Evolutionary conservation across 2,888 invertebrate genomes (phyloP).

Genomic region (Catocala sponsa): DNA sequence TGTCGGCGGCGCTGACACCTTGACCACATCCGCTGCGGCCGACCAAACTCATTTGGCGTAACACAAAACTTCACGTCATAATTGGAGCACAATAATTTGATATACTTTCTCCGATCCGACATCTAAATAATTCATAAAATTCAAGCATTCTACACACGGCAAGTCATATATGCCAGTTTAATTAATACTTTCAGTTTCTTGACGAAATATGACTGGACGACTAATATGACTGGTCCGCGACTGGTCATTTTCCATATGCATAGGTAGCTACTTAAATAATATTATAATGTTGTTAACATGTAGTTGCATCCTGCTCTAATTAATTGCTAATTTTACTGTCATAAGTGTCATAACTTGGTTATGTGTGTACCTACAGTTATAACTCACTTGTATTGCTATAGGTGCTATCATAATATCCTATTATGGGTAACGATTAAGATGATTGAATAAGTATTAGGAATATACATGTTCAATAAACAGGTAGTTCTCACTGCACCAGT

Average conservation of each 20-base stretch:
- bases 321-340: too few species aligned
- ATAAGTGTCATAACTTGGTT: too few species aligned
- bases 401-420: too few species aligned
- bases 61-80: conserved; percentile 73
- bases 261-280: too few species aligned
- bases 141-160: conserved; percentile 59
- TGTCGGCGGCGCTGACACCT: conserved; percentile 25
- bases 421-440: too few species aligned
- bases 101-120: conserved; percentile 76
- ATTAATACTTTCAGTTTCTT: conserved; percentile 78
- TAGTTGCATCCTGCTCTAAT: too few species aligned
- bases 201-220: conserved; percentile 55
- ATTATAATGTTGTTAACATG: too few species aligned
- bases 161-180: conserved; percentile 57
- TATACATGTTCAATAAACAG: conserved; percentile 20
- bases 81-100: conserved; percentile 83
- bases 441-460: conserved; percentile 10
- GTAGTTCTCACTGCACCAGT: conserved; percentile 20
- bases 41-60: conserved; percentile 65
- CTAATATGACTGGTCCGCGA: not conserved
- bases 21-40: conserved; percentile 50
- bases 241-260: too few species aligned
- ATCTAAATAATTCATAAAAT: conserved; percentile 74
- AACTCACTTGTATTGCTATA: not conserved
- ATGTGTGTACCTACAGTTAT: too few species aligned